Evolutionary conservation across 2,113 vertebrate genomes (phyloP), one percentile per base, ranked within the genome.

Genomic region (Condylura cristata): DNA sequence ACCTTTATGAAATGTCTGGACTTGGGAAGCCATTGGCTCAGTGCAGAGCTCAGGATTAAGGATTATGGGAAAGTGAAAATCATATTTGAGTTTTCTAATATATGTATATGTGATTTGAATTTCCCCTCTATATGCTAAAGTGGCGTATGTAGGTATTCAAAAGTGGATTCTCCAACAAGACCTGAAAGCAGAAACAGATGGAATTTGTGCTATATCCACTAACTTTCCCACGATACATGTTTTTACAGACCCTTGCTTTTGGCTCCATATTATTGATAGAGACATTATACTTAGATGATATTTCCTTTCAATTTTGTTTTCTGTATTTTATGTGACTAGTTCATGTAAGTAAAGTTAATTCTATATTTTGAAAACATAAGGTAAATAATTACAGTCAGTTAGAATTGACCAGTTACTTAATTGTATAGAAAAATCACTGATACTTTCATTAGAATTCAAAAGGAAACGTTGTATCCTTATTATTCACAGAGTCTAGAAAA

Each of bases 11-110:
- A 70, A 79, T 89, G 28, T 87, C 34, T 86, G 0, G 9, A 79
- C 22, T 94, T 30, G 72, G 60, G 32, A 92, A 80, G 84, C 24
- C 63, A 88, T 44, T 76, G 11, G 18, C 75, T 92, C 44, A 74
- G 70, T 37, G 13, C 58, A 83, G 41, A 95, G 14, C 51, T 87
- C 61, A 82, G 22, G 28, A 74, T 86, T 94, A 91, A 82, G 9
- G 61, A 79, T 91, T 86, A 60, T 34, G 30, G 34, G 22, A 74
- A 65, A 72, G 60, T 66, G 14, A 65, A 91, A 91, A 37, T 46
- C 65, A 60, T 83, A 48, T 58, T 91, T 92, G 11, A 66, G 17
- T 82, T 97, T 96, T 71, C 41, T 66, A 58, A 60, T 80, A 70
- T 39, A 51, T 65, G 65, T 86, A 76, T 84, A 86, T 20, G 18